These are phyloP conservation scores for Aethina tumida DNA, from an alignment of 1,140 invertebrate species.

Conservation along the genomic window DNA sequence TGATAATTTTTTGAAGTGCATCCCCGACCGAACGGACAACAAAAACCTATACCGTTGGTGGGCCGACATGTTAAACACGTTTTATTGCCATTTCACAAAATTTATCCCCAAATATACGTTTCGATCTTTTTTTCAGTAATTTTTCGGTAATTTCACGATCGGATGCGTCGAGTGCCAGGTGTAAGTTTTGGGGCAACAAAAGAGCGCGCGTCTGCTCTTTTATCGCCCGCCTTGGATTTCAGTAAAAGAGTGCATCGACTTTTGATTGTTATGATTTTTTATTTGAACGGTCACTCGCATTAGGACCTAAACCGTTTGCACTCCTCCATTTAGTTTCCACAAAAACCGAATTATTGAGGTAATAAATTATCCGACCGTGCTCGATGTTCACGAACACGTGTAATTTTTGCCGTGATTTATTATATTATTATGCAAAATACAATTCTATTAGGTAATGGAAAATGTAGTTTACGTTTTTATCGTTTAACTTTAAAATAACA, in stretches of 20 bases:
- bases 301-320: conserved; percentile 1
- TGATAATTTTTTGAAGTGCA: no score
- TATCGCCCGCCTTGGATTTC: conserved; percentile 23
- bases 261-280: conserved; percentile 12
- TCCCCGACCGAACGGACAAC: no score
- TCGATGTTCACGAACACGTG: conserved; percentile 10
- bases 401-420: no score
- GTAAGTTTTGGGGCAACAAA: conserved; percentile 11
- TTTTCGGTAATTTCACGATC: conserved; percentile 23
- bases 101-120: conserved; percentile 14
- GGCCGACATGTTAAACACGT: conserved; percentile 15
- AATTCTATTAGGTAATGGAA: no score
- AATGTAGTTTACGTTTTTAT: no score
- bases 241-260: conserved; percentile 19
- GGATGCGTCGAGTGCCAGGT: conserved; percentile 19
- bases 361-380: conserved; percentile 16
- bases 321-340: conserved; percentile 25
- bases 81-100: conserved; percentile 17
- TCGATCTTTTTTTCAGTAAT: conserved; percentile 21
- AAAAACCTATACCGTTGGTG: no score
- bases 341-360: conserved; percentile 24
- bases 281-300: conserved; percentile 17
- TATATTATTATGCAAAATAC: no score
- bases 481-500: no score
- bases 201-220: conserved; percentile 21